A percentile compares a stretch with the other conserved stretches of the same genome.
These are phyloP conservation scores for Brachionus plicatilis DNA, from an alignment of 1,140 invertebrate genomes.

Conservation along the genomic window DNA sequence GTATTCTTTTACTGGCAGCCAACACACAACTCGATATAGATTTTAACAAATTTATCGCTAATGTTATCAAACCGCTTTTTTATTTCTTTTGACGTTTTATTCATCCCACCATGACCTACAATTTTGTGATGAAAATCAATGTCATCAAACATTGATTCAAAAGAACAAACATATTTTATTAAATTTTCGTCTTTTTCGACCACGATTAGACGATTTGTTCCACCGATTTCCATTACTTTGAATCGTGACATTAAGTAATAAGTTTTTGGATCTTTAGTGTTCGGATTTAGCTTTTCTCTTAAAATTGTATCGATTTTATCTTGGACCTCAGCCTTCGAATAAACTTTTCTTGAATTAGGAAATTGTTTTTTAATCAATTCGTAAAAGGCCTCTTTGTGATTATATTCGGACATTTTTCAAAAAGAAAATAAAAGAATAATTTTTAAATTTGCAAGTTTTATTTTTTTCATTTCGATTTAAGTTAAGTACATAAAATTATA, in stretches of 20 bases:
- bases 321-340: background rate
- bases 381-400: background rate
- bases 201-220: background rate
- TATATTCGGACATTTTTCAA: background rate
- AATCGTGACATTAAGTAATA: background rate
- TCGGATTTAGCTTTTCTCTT: background rate
- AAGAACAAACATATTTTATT: background rate
- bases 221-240: background rate
- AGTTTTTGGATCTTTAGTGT: background rate
- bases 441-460: background rate
- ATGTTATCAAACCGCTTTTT: conserved; percentile 24
- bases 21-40: conserved; percentile 28
- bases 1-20: conserved; percentile 17
- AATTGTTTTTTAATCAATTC: background rate
- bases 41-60: background rate
- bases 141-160: background rate
- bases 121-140: background rate
- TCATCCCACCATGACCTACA: conserved; percentile 1
- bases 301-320: background rate
- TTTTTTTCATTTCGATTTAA: too few species aligned
- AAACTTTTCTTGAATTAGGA: background rate
- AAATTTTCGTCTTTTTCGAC: background rate
- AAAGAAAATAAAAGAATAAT: background rate
- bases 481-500: too few species aligned
- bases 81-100: background rate